These are phyloP conservation scores for Lethenteron reissneri DNA, from an alignment of 2,113 vertebrate genomes.

Conservation along the genomic window DNA sequence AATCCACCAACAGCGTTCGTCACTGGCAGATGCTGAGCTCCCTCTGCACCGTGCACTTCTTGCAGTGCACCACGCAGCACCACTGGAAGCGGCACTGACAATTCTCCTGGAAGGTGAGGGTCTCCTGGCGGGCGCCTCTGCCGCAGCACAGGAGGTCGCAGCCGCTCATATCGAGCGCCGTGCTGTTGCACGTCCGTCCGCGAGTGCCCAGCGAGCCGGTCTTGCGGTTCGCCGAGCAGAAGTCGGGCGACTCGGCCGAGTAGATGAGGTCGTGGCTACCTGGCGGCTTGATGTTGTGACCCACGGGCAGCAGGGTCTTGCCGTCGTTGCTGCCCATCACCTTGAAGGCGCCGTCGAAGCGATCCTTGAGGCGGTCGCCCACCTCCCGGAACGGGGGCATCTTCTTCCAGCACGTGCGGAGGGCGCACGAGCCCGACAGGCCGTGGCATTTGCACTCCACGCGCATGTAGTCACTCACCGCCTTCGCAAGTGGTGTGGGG, in stretches of 20 bases:
- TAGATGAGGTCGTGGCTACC: constrained; percentile 8
- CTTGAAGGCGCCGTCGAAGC: constrained; percentile 9
- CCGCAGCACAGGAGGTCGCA: constrained; percentile 9
- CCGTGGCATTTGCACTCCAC: constrained; percentile 10
- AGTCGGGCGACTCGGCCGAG: constrained; percentile 10
- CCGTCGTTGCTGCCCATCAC: constrained; percentile 10
- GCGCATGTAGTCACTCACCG: constrained; percentile 7
- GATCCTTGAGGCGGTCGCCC: constrained; percentile 8
- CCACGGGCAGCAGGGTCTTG: constrained; percentile 8
- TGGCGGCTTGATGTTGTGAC: constrained; percentile 7
- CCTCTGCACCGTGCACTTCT: constrained; percentile 7
- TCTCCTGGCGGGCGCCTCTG: constrained; percentile 7
- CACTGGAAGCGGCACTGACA: constrained; percentile 10
- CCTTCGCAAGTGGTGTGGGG: not conserved
- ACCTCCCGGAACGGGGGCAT: constrained; percentile 9
- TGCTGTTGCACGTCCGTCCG: constrained; percentile 8
- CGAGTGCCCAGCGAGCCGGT: constrained; percentile 4
- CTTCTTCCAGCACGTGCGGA: constrained; percentile 10
- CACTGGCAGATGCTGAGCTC: constrained; percentile 8
- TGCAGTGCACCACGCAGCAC: constrained; percentile 10
- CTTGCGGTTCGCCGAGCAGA: constrained; percentile 9
- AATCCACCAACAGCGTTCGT: no score
- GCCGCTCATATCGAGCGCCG: constrained; percentile 7
- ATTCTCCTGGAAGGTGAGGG: constrained; percentile 8
- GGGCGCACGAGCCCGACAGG: constrained; percentile 6